These are phyloP conservation scores for Tachina grossa DNA, from an alignment of 2,888 invertebrate species.

Conservation along the genomic window DNA sequence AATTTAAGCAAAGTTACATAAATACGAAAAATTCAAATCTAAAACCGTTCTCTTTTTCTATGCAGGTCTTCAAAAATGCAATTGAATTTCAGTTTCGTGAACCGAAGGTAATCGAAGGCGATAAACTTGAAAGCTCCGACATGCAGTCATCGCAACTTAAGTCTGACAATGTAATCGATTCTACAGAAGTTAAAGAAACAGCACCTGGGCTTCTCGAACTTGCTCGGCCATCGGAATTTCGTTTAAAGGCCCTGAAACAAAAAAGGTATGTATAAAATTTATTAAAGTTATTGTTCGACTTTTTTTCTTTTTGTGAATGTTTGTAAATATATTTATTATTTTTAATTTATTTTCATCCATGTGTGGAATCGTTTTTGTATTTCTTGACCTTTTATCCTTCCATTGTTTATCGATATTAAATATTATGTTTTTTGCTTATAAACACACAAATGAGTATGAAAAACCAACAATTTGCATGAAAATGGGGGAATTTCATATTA, in stretches of 20 bases:
- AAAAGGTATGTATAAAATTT: slow-evolving; percentile 79
- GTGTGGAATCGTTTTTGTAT: slow-evolving; percentile 15
- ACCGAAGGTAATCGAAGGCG: slow-evolving; percentile 77
- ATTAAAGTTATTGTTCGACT: background rate
- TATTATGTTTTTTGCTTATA: slow-evolving; percentile 25
- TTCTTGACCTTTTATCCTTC: slow-evolving; percentile 9
- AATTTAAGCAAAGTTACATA: no score
- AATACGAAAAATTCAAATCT: background rate
- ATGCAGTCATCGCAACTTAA: slow-evolving; percentile 70
- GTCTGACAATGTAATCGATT: slow-evolving; percentile 71
- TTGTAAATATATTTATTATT: background rate
- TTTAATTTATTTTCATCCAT: slow-evolving; percentile 6
- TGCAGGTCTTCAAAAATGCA: slow-evolving; percentile 80
- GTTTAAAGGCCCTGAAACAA: slow-evolving; percentile 81
- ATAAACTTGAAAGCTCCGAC: slow-evolving; percentile 76
- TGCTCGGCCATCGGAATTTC: slow-evolving; percentile 82
- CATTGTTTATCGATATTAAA: slow-evolving; percentile 57
- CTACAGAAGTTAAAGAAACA: slow-evolving; percentile 76
- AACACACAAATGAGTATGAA: background rate
- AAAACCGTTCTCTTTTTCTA: background rate
- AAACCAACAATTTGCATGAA: background rate
- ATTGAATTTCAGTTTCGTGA: slow-evolving; percentile 83
- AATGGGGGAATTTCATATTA: background rate
- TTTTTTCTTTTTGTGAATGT: background rate
- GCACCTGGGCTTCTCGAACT: slow-evolving; percentile 80